phyloP scores from a whole-genome alignment of 1,140 invertebrate species.

The Trichonephila clavipes region DNA sequence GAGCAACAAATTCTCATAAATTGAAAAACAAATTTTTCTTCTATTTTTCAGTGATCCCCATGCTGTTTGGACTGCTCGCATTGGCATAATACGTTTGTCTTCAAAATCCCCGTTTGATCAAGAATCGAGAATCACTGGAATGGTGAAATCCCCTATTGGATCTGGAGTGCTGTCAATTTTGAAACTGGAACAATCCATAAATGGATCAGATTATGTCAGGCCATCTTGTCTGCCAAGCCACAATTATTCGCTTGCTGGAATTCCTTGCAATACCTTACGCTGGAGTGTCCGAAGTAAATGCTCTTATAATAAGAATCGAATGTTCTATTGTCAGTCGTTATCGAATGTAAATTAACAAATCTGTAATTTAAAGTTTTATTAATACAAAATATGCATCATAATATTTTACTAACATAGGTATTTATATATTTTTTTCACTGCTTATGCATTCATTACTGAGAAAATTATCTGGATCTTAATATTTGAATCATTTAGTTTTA shows the following conservation, averaged over 20 bases:
- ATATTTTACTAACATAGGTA: too few species aligned
- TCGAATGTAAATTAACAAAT: too few species aligned
- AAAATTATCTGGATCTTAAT: too few species aligned
- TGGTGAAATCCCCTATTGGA: constrained; percentile 93
- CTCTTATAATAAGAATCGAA: not conserved
- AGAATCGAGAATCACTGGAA: constrained; percentile 90
- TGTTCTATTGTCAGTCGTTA: not conserved
- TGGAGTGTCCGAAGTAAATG: constrained; percentile 64
- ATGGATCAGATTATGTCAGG: constrained; percentile 90
- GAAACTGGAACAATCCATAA: constrained; percentile 85
- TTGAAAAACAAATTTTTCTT: not conserved
- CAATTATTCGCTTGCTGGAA: constrained; percentile 68
- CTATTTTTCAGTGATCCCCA: constrained; percentile 60
- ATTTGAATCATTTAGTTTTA: too few species aligned
- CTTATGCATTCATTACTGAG: too few species aligned
- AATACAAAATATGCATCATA: too few species aligned
- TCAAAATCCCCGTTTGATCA: constrained; percentile 90
- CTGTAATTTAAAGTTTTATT: too few species aligned
- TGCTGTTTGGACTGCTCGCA: constrained; percentile 82
- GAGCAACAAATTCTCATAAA: too few species aligned
- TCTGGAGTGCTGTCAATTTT: constrained; percentile 91
- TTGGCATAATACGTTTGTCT: constrained; percentile 87
- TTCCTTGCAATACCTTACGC: constrained; percentile 65
- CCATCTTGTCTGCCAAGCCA: constrained; percentile 87
- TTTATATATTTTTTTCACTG: too few species aligned